These are phyloP conservation scores for Callimorpha dominula DNA, from an alignment of 2,888 invertebrate genomes.

Conservation along the genomic window DNA sequence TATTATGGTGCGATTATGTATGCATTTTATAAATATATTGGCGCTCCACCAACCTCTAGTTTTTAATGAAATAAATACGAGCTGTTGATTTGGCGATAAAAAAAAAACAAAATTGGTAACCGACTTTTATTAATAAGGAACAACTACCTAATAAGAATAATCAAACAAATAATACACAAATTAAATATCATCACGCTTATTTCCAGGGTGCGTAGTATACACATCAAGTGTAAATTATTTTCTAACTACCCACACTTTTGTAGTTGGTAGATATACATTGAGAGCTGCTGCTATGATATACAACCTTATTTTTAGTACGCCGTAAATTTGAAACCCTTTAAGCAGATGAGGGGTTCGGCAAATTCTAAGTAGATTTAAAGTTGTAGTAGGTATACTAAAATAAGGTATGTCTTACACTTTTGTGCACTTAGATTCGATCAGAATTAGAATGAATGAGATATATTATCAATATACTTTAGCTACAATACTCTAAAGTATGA, in stretches of 20 bases:
- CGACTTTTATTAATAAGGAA: constrained; percentile 17
- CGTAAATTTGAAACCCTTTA: too few species aligned
- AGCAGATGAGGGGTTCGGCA: too few species aligned
- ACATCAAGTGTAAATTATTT: not conserved
- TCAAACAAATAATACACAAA: constrained; percentile 14
- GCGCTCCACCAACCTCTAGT: too few species aligned
- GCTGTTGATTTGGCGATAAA: too few species aligned
- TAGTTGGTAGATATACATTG: not conserved
- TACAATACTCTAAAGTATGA: too few species aligned
- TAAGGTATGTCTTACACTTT: not conserved
- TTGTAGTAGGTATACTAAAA: too few species aligned
- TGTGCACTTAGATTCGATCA: not conserved
- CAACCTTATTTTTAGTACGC: not conserved
- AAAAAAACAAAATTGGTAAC: constrained; percentile 13
- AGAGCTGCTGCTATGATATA: not conserved
- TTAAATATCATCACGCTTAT: constrained; percentile 17
- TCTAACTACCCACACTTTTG: not conserved
- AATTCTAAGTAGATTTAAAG: too few species aligned
- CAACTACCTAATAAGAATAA: constrained; percentile 20
- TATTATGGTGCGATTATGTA: too few species aligned
- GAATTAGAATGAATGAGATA: too few species aligned
- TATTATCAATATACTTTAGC: too few species aligned
- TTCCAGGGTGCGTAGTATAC: not conserved
- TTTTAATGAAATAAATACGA: too few species aligned
- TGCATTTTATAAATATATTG: too few species aligned